Conservation (phyloP, 1,140 invertebrate genomes). For the Aphaenogaster ashmeadi region DNA sequence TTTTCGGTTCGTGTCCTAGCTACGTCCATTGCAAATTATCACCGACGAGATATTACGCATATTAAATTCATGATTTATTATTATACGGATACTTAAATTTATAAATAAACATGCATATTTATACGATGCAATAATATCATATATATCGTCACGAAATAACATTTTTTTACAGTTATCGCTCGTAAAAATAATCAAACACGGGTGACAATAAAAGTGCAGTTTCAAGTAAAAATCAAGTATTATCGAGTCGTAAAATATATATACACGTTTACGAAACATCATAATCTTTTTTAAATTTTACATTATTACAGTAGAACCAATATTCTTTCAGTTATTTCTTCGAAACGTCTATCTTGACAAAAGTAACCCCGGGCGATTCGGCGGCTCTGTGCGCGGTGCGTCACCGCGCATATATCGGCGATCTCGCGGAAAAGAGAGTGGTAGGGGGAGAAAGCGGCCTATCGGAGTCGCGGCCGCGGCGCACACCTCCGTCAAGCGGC, state of each 20-base stretch:
- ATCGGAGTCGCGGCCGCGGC: not conserved
- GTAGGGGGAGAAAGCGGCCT: constrained; percentile 36
- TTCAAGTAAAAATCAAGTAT: not conserved
- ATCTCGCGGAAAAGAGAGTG: not conserved
- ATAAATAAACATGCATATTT: not conserved
- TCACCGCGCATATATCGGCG: constrained; percentile 67
- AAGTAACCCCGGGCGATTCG: not conserved
- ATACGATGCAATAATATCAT: too few relatives aligned
- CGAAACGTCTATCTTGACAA: not conserved
- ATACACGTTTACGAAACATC: not conserved
- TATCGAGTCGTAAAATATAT: not conserved
- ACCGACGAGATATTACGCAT: not conserved
- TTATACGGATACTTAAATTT: not conserved
- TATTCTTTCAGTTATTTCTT: not conserved
- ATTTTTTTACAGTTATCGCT: not conserved
- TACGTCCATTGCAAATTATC: not conserved
- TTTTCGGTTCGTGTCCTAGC: not conserved
- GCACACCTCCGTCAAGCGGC: constrained; percentile 61
- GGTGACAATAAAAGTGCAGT: not conserved
- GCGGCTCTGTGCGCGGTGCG: constrained; percentile 53
- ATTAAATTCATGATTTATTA: not conserved
- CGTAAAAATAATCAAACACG: not conserved
- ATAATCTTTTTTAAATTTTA: not conserved
- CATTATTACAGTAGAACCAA: not conserved
- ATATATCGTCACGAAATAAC: not conserved